Evolutionary conservation across 2,888 invertebrate species (phyloP).

Genomic region (Stramonita haemastoma): DNA sequence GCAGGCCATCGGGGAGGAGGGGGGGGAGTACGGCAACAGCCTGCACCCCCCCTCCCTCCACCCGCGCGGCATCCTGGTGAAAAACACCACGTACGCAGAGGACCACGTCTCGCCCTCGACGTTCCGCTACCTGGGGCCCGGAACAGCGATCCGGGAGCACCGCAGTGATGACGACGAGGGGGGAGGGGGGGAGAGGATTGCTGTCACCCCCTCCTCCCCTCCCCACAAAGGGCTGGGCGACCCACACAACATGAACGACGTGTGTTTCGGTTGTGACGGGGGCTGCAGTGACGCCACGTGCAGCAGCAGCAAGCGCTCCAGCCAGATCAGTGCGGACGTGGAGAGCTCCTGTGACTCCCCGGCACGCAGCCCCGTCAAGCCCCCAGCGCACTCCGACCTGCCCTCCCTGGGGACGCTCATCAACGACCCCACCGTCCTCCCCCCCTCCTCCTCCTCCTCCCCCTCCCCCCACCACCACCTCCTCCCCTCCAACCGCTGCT

Average conservation of each 20-base stretch:
- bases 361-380: conserved; percentile 56
- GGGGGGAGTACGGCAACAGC: conserved; percentile 7
- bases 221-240: background rate
- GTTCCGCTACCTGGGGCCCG: conserved; percentile 70
- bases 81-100: conserved; percentile 51
- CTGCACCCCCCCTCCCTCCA: background rate
- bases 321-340: conserved; percentile 65
- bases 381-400: conserved; percentile 36
- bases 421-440: conserved; percentile 28
- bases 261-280: conserved; percentile 76
- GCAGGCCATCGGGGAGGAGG: conserved; percentile 31
- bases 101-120: conserved; percentile 54
- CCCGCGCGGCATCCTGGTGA: background rate
- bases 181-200: conserved; percentile 23
- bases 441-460: conserved; percentile 24
- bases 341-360: conserved; percentile 69
- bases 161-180: conserved; percentile 46
- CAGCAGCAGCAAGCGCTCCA: conserved; percentile 67
- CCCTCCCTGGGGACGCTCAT: conserved; percentile 35
- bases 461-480: conserved; percentile 5
- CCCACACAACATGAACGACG: conserved; percentile 72
- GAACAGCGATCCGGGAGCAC: conserved; percentile 67
- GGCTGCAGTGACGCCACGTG: conserved; percentile 72
- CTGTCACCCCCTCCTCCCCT: no score
- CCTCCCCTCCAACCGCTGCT: conserved; percentile 15